Evolutionary conservation across 2,797 vertebrate species (phyloP).

Genomic region (Myotis vivesi): DNA sequence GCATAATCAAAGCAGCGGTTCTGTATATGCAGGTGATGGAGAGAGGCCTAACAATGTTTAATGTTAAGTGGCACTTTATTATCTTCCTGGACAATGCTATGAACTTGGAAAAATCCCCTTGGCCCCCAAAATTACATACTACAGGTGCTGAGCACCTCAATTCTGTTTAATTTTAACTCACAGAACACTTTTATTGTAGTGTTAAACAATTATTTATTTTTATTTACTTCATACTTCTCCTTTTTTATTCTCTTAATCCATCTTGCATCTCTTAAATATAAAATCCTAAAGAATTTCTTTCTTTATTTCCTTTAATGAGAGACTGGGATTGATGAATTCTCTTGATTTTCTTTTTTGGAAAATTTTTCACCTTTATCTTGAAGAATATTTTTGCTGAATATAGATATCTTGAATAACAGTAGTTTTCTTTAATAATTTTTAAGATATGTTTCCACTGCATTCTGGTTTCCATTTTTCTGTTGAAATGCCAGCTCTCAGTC

Average conservation of each 20-base stretch:
- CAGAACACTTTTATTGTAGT: neutral
- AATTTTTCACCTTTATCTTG: neutral
- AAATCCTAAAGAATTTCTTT: neutral
- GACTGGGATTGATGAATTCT: neutral
- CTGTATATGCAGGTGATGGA: no score
- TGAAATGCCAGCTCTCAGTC: neutral
- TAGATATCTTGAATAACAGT: neutral
- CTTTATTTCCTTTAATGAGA: neutral
- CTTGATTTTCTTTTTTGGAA: neutral
- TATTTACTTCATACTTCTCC: neutral
- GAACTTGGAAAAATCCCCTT: neutral
- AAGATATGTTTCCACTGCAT: neutral
- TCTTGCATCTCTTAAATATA: neutral
- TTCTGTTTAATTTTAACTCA: slow-evolving; percentile 16
- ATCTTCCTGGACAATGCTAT: neutral
- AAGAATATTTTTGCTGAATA: neutral
- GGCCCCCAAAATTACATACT: neutral
- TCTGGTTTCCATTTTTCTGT: neutral
- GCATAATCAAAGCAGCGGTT: neutral
- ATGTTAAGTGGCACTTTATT: neutral
- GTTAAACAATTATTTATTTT: neutral
- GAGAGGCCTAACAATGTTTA: neutral
- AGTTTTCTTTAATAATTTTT: neutral
- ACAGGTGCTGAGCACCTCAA: neutral
- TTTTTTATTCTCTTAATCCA: neutral